A percentile compares a stretch with the other conserved stretches of the same genome.
Conservation (phyloP, 2,797 vertebrate genomes). For the Fratercula arctica region DNA sequence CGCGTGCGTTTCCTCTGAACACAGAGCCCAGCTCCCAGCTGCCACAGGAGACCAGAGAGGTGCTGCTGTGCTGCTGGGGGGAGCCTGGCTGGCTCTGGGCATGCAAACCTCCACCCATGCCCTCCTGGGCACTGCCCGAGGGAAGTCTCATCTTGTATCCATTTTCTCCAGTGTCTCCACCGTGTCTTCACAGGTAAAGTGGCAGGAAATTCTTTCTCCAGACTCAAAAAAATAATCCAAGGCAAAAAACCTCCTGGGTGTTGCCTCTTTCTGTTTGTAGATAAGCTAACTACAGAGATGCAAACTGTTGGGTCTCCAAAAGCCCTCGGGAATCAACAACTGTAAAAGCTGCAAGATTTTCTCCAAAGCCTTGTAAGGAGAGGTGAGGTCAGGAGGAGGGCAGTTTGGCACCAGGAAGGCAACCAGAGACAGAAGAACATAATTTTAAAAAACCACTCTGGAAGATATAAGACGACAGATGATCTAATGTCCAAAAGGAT, state of each 20-base stretch:
- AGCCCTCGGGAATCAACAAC: background rate
- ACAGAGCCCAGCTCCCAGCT: background rate
- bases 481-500: background rate
- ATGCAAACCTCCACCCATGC: too few species aligned
- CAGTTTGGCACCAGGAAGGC: background rate
- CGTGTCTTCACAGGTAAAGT: background rate
- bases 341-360: background rate
- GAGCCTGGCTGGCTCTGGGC: background rate
- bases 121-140: background rate
- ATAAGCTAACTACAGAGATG: background rate
- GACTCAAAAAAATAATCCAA: background rate
- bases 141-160: background rate
- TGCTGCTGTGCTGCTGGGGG: background rate
- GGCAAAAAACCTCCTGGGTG: background rate
- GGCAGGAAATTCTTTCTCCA: background rate
- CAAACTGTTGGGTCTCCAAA: background rate
- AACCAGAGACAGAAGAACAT: background rate
- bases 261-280: background rate
- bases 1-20: background rate
- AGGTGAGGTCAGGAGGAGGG: background rate
- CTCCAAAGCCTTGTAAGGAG: background rate
- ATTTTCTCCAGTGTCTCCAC: background rate
- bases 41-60: background rate
- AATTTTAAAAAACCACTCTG: background rate
- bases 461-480: background rate